Evolutionary conservation across 2,888 invertebrate species (phyloP).

Genomic region (Calephelis perditalis): DNA sequence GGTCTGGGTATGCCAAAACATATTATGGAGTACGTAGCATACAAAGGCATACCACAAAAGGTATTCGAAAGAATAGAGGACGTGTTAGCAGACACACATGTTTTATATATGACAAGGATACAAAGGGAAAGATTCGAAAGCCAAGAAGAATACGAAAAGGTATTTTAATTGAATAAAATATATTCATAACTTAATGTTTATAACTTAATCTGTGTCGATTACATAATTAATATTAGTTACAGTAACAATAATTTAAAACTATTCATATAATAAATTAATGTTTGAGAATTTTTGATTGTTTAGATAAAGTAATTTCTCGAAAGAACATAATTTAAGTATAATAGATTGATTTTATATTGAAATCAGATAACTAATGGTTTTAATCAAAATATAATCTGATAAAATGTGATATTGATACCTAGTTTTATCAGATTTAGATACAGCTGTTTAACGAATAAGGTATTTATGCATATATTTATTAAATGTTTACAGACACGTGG

Average conservation of each 20-base stretch:
- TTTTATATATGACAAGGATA: conserved; percentile 98
- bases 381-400: conserved; percentile 6
- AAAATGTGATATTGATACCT: not conserved
- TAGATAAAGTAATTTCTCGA: no score
- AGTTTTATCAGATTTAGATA: conserved; percentile 8
- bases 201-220: no score
- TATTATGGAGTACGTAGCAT: conserved; percentile 86
- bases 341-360: not conserved
- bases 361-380: not conserved
- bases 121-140: conserved; percentile 94
- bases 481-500: conserved; percentile 84
- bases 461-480: not conserved
- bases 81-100: conserved; percentile 95
- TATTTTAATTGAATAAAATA: conserved; percentile 46
- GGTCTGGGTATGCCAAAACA: conserved; percentile 94
- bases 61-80: conserved; percentile 86
- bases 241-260: not conserved
- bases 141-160: conserved; percentile 91
- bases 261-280: no score
- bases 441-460: no score
- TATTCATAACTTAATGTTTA: not conserved
- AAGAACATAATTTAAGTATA: not conserved
- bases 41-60: conserved; percentile 88
- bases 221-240: no score
- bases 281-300: no score